These are phyloP conservation scores for Cassiopea xamachana DNA, from an alignment of 30 jellyfish, hydroid and myxozoan genomes.

Conservation along the genomic window DNA sequence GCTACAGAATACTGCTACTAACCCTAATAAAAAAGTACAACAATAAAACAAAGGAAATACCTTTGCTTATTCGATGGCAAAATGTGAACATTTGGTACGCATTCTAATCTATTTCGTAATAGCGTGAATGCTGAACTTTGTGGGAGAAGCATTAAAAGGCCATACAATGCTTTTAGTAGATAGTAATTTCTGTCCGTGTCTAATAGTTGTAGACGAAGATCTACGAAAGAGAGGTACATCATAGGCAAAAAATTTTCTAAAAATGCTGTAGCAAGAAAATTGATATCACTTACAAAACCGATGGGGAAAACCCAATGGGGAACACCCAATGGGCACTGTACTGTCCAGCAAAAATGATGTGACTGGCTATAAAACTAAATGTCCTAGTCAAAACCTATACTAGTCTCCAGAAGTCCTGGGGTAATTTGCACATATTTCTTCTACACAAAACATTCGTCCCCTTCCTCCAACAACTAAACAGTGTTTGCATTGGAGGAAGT, in stretches of 20 bases:
- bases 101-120: conserved; percentile 92
- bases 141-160: conserved; percentile 97
- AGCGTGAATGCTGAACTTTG: conserved; percentile 94
- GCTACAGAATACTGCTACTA: background rate
- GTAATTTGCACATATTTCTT: too few species aligned
- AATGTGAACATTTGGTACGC: conserved; percentile 94
- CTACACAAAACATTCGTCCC: too few species aligned
- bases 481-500: too few species aligned
- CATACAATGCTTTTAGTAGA: conserved; percentile 91
- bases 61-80: conserved; percentile 49
- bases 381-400: too few species aligned
- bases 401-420: too few species aligned
- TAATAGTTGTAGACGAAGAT: conserved; percentile 86
- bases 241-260: too few species aligned
- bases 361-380: too few species aligned
- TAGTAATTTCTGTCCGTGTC: conserved; percentile 92
- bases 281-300: background rate
- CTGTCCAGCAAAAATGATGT: too few species aligned
- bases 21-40: too few species aligned
- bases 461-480: too few species aligned
- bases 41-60: conserved; percentile 5
- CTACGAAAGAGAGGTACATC: conserved; percentile 31
- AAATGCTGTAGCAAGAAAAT: too few species aligned
- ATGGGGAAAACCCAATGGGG: background rate
- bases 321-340: background rate